phyloP scores from a whole-genome alignment of 2,888 invertebrate genomes.

The Drosophila mettleri region DNA sequence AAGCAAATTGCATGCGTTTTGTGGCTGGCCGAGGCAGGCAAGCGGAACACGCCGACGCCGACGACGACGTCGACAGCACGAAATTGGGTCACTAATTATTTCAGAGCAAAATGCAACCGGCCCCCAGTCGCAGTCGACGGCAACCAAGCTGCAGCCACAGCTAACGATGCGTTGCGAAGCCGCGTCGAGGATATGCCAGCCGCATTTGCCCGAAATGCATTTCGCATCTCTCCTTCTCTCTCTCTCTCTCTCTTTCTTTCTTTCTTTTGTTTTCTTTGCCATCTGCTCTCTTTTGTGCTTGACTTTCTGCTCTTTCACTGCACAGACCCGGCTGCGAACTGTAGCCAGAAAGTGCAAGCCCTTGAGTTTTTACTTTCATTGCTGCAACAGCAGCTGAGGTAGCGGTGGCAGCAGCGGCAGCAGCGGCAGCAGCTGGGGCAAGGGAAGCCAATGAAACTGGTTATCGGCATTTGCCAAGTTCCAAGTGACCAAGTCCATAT shows the following conservation, averaged over 20 bases:
- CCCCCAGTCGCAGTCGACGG: constrained; percentile 42
- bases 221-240: too few species aligned
- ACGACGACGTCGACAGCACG: constrained; percentile 50
- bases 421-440: not conserved
- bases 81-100: constrained; percentile 82
- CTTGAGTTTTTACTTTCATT: constrained; percentile 85
- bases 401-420: not conserved
- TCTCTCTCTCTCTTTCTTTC: constrained; percentile 3
- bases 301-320: constrained; percentile 38
- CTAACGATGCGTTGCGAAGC: constrained; percentile 75
- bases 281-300: constrained; percentile 9
- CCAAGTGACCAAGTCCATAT: constrained; percentile 52
- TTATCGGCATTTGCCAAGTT: constrained; percentile 47
- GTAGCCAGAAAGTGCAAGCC: constrained; percentile 84
- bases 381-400: not conserved
- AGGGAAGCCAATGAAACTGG: constrained; percentile 43
- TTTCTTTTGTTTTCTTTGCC: constrained; percentile 2
- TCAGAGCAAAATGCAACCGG: constrained; percentile 80
- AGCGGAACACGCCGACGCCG: constrained; percentile 63
- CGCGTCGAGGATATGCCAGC: constrained; percentile 55
- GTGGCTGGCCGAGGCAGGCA: constrained; percentile 56
- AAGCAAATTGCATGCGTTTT: constrained; percentile 77
- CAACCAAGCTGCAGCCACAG: constrained; percentile 30
- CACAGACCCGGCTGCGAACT: constrained; percentile 22
- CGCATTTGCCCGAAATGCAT: too few species aligned